Base-by-base conservation (phyloP, 2,888 invertebrate species). In the Tolmerus cingulatus region DNA sequence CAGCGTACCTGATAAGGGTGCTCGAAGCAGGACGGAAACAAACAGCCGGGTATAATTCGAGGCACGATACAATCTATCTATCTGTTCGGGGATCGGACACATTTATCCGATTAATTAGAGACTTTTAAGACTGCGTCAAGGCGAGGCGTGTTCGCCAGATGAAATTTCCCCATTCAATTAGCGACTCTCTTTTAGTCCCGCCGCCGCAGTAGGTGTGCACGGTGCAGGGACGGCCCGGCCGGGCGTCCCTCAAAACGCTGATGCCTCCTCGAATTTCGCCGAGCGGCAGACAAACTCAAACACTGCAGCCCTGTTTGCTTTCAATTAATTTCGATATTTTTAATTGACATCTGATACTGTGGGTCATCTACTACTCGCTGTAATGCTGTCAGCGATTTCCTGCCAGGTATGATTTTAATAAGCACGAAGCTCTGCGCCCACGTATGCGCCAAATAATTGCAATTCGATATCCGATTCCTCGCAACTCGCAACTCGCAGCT, bases 291-390 rank as follows among this genome's bases (percentile, higher is more conserved):
- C 30, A 82, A 57, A 37, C 30, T 19, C 78, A 51, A 51, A 23
- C 77, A 30, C 34, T 51, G 46, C 57, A 82, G 23, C 5, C 27
- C 19, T 86, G 82, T 86, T 88, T 82, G 81, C 76, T 88, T 88
- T 88, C 87, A 88, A 88, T 88, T 86, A 84, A 86, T 84, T 86
- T 88, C 37, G 78, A 86, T 87, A 88, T 88, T 86, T 87, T 84
- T 88, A 88, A 88, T 88, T 88, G 86, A 86, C 77, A 86, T 88
- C 77, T 82, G 86, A 86, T 86, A 88, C 81, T 87, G 16, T n/a
- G 30, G 57, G 66, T 34, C 66, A 66, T 34, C 81, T 30, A 14
- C 77, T n/a, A 86, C 46, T 40, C 23, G 5, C 9, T 37, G 37
- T 51, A 77, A 76, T 34, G 19, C 27, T 37, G 76, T 86, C 86